Percentiles rank a stretch among this genome's conserved stretches.
These are phyloP conservation scores for Trimorus sp. DNA, from an alignment of 2,888 invertebrate species.

Conservation along the genomic window DNA sequence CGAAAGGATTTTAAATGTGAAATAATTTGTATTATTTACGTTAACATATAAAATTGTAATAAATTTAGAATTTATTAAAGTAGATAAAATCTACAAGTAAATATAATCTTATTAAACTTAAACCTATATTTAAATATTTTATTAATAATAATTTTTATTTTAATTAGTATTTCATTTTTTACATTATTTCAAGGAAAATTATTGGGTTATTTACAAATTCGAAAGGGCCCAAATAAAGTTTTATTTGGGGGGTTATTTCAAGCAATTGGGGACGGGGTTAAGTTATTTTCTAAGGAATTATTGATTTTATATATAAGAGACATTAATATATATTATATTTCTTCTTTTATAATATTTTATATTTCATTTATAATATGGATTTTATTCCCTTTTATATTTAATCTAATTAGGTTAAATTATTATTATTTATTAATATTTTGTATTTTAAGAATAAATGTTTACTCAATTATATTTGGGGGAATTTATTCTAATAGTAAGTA, in stretches of 20 bases:
- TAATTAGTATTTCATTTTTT: conserved; percentile 87
- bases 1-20: conserved; percentile 87
- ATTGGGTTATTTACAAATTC: conserved; percentile 87
- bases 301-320: conserved; percentile 84
- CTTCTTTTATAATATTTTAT: conserved; percentile 51
- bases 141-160: conserved; percentile 82
- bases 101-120: too few relatives aligned
- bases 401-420: conserved; percentile 84
- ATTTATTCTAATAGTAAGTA: conserved; percentile 89
- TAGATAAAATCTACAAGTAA: too few relatives aligned
- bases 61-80: conserved; percentile 56
- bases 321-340: conserved; percentile 82
- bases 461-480: conserved; percentile 85
- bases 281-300: conserved; percentile 87
- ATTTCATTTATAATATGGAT: conserved; percentile 83
- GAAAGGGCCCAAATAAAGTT: conserved; percentile 89
- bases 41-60: conserved; percentile 48
- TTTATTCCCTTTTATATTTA: conserved; percentile 84
- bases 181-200: conserved; percentile 88
- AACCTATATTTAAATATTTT: conserved; percentile 69
- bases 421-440: conserved; percentile 86
- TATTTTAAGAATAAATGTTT: conserved; percentile 86
- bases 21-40: conserved; percentile 68
- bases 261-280: conserved; percentile 88
- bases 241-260: conserved; percentile 85